Evolutionary conservation across 2,888 invertebrate species (phyloP), one percentile per base, ranked within the genome.

Genomic region (Dasypolia templi): DNA sequence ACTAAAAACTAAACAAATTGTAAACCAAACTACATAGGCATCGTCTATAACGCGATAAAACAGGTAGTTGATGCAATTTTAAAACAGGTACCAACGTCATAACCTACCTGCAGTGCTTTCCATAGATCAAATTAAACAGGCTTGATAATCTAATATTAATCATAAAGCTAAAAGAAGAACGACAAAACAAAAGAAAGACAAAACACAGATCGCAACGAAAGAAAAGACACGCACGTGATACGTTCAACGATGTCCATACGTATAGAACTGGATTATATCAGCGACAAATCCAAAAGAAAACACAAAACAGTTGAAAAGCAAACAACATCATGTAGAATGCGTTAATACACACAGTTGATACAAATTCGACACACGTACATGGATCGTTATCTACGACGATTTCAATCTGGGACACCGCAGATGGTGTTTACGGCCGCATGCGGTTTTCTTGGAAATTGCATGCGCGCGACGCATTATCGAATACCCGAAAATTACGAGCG

Each of bases 401-500:
- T 92, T 89, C 88, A 90, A 90, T 90, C 85, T 85, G 79, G 85
- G 55, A 82, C 63, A 89, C 89, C 90, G 82, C 91, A 90, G 88
- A 89, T 90, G 91, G 87, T 87, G 83, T 79, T 86, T 79, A 87
- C 81, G 83, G 78, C 59, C 71, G 77, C 75, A 86, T 88, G 89
- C 83, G 86, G 90, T 90, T 91, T 89, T 89, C 89, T 84, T 86
- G 89, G 90, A 91, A 91, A 93, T 93, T 90, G 90, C 92, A 91
- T 91, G 91, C 87, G 87, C 89, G 86, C 86, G 84, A 89, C 89
- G 87, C 88, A 91, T 91, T 92, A 89, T 82, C 79, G 77, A 79
- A 80, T 82, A 80, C 83, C 88, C 87, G 86, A 89, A 88, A 90
- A 91, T 91, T 91, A 86, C 79, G 79, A 76, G 72, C 78, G 83